Conservation (phyloP, 2,797 vertebrate species). For the Clarias fuscus region DNA sequence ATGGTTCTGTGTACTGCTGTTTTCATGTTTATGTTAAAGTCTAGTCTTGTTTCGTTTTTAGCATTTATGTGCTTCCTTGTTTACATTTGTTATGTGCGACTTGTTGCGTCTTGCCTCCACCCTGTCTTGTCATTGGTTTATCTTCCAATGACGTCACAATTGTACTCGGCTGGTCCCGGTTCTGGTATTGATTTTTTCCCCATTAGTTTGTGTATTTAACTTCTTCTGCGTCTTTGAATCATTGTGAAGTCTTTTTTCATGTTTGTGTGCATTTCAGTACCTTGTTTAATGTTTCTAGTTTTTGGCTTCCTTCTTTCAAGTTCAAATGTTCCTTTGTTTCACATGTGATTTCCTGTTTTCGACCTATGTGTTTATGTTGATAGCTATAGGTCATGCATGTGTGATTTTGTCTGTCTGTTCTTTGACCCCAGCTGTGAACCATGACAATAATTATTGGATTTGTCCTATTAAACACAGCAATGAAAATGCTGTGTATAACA, state of each 20-base stretch:
- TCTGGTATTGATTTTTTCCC: not conserved
- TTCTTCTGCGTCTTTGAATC: not conserved
- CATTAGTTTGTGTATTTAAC: not conserved
- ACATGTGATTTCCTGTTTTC: constrained; percentile 13
- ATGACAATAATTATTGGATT: not conserved
- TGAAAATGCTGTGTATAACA: too few species aligned
- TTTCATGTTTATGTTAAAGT: constrained; percentile 5
- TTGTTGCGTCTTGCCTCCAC: not conserved
- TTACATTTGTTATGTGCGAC: constrained; percentile 9
- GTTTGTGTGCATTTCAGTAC: not conserved
- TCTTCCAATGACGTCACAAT: not conserved
- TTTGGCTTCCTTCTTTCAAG: not conserved
- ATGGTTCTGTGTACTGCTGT: constrained; percentile 19
- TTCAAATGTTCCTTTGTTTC: not conserved
- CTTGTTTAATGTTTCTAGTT: not conserved
- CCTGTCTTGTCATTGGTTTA: not conserved
- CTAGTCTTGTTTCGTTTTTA: constrained; percentile 12
- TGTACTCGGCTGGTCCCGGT: not conserved
- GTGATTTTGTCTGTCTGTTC: not conserved
- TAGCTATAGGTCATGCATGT: not conserved
- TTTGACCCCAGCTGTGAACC: not conserved
- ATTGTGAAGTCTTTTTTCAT: not conserved
- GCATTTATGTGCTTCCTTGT: constrained; percentile 20
- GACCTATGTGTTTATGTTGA: not conserved
- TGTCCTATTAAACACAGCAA: not conserved